Percentiles rank a stretch among this genome's conserved stretches.
These are phyloP conservation scores for Siphonodentalium dalli DNA, from an alignment of 2,888 invertebrate species.

Conservation along the genomic window DNA sequence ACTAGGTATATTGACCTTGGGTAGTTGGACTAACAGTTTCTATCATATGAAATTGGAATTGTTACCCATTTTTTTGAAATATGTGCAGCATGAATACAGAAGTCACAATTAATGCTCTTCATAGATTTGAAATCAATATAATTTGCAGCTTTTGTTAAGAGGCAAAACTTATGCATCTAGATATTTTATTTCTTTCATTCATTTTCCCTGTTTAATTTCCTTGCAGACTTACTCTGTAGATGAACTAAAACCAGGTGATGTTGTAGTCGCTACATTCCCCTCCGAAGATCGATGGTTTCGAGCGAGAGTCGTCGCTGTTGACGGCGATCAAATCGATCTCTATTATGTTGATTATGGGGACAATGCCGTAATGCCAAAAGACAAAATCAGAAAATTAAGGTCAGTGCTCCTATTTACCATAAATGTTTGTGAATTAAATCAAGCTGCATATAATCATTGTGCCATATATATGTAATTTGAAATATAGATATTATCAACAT, in stretches of 20 bases:
- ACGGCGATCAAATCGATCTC: slow-evolving; percentile 43
- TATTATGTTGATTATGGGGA: slow-evolving; percentile 60
- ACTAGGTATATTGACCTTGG: too few species aligned
- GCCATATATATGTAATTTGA: neutral
- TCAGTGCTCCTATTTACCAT: slow-evolving; percentile 9
- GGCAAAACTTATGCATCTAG: too few species aligned
- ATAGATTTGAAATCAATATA: too few species aligned
- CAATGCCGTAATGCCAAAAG: slow-evolving; percentile 34
- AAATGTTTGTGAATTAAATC: neutral
- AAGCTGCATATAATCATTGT: neutral
- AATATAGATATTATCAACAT: neutral
- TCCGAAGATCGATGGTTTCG: slow-evolving; percentile 50
- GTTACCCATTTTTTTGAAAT: too few species aligned
- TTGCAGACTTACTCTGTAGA: slow-evolving; percentile 29
- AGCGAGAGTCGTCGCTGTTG: slow-evolving; percentile 44
- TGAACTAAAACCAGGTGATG: slow-evolving; percentile 39
- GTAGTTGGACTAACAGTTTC: too few species aligned
- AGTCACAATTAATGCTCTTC: too few species aligned
- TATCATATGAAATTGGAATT: too few species aligned
- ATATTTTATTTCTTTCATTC: neutral
- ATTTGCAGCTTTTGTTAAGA: too few species aligned
- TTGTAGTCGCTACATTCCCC: slow-evolving; percentile 58
- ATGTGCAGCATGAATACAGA: too few species aligned
- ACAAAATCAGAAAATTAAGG: slow-evolving; percentile 37
- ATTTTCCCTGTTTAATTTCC: neutral